Base-by-base conservation (phyloP, 1,140 invertebrate genomes). In the Rhizoglyphus robini region DNA sequence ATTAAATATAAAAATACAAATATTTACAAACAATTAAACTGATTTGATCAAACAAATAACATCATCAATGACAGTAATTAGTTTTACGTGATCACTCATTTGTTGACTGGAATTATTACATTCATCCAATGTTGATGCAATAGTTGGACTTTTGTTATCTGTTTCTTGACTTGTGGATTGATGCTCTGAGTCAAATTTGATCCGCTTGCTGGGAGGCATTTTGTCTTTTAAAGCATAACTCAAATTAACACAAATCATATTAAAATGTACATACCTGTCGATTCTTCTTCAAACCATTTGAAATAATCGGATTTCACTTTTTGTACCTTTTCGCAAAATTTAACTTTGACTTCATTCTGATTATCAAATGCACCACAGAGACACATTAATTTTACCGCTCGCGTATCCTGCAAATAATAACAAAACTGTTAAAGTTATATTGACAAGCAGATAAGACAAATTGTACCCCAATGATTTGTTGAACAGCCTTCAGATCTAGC, bases 381-480 rank as follows among this genome's bases (percentile, higher is more conserved):
- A 58, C 18, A 58, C 13, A 58, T 30, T 30, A 58, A 29, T 27
- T 58, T 13, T 29, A 58, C 54, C 4, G 54, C 54, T 30, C 54
- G 20, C 30, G 32, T 30, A 30, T 58, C 54, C 54, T 58, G 54
- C 20, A 58, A 58, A 58, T 30, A 58, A 30, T 29, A 30, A 25
- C 27, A 30, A 11, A 25, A 5, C 18, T 30, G 18, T 11, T 25
- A 30, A 27, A 58, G 8, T 58, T 30, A 25, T 25, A 58, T 58
- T 8, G n/a, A 58, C n/a, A 25, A 20, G 8, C 4, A 60, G 41
- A 36, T 34, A n/a, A 36, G 8, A 36, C 3, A 5, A 60, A 34
- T 20, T 4, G 3, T 61, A 61, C 59, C 36, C 59, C 30, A 41
- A 38, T 61, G 11, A 61, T 15, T 61, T 61, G 59, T 61, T 38